phyloP scores from a whole-genome alignment of 2,113 vertebrate genomes.

The Cacatua alba region DNA sequence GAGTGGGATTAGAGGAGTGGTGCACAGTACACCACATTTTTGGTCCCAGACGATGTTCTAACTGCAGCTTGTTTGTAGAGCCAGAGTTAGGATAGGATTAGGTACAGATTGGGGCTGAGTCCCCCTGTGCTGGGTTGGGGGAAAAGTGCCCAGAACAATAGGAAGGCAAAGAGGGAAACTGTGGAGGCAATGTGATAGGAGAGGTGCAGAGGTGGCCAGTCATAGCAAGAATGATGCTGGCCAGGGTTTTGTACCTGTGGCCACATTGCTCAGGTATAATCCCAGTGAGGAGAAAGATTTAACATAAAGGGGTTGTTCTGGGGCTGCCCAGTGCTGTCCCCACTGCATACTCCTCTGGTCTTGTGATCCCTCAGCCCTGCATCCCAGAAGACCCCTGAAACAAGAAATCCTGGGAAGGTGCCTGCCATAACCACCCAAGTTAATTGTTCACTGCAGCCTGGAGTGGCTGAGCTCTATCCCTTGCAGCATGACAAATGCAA shows the following conservation, averaged over 20 bases:
- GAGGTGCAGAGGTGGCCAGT: background rate
- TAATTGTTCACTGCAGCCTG: background rate
- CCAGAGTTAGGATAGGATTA: background rate
- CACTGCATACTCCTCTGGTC: background rate
- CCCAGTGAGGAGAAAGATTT: background rate
- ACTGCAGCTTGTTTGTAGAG: background rate
- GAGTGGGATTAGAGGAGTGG: accelerated
- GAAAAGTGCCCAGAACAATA: background rate
- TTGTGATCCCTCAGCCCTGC: background rate
- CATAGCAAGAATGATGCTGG: background rate
- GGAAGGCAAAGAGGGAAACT: background rate
- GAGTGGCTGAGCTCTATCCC: background rate
- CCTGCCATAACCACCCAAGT: background rate
- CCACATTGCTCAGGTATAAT: background rate
- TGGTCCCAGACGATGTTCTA: background rate
- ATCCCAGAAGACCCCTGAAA: background rate
- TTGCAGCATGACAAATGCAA: background rate
- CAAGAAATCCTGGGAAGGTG: background rate
- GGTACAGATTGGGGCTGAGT: background rate
- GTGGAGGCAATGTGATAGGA: background rate
- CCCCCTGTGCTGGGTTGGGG: accelerated
- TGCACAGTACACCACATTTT: background rate
- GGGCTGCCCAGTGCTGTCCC: background rate
- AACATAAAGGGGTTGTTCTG: background rate
- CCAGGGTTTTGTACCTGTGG: background rate